Conservation (phyloP, 2,797 vertebrate species). For the Coendou prehensilis region DNA sequence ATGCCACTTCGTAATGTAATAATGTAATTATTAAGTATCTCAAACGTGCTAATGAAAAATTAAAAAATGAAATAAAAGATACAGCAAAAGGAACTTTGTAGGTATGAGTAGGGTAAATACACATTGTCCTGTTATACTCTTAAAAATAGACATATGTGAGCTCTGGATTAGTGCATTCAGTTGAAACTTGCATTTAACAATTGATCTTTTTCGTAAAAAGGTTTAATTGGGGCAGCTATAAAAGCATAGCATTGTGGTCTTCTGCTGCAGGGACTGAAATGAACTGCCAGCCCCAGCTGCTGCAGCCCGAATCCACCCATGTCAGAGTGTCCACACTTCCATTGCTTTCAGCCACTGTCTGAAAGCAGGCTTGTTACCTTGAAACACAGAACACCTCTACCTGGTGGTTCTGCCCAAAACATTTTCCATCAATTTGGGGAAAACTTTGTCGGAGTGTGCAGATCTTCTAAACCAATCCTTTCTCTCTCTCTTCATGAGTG, state of each 20-base stretch:
- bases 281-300: accelerated
- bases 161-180: background rate
- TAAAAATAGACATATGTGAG: background rate
- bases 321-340: background rate
- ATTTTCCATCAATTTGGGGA: background rate
- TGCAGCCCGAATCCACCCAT: background rate
- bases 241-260: background rate
- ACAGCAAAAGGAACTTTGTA: background rate
- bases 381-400: background rate
- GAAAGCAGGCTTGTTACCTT: background rate
- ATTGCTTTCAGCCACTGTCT: background rate
- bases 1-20: no score
- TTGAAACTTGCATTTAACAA: background rate
- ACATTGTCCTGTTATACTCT: background rate
- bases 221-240: background rate
- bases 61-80: background rate
- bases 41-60: background rate
- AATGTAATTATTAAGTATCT: background rate
- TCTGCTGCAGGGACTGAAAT: background rate
- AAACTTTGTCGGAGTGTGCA: background rate
- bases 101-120: background rate
- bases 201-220: background rate
- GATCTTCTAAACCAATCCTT: background rate
- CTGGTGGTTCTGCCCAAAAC: background rate
- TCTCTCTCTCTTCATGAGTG: background rate